Conservation (phyloP, 1,140 invertebrate species). For the Drosophila kepulauana region DNA sequence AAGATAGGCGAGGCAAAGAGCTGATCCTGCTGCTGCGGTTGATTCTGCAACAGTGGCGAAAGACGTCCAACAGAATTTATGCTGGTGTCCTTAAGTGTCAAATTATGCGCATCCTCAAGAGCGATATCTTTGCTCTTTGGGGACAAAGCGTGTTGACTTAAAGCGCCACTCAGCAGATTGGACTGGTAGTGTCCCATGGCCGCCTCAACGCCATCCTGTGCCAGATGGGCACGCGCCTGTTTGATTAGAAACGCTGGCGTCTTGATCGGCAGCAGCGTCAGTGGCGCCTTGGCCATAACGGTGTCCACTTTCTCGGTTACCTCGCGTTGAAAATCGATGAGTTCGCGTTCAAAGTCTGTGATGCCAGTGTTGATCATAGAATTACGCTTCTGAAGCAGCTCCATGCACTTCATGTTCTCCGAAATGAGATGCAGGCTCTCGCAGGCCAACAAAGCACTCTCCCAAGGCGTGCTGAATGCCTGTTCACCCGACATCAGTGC, state of each 20-base stretch:
- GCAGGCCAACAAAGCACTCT: conserved; percentile 90
- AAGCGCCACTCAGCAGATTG: conserved; percentile 64
- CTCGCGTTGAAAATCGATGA: conserved; percentile 89
- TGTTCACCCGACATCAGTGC: conserved; percentile 97
- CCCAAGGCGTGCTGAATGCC: conserved; percentile 90
- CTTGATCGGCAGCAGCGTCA: conserved; percentile 90
- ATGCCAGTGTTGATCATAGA: conserved; percentile 87
- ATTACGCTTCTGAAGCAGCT: conserved; percentile 87
- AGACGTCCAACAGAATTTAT: conserved; percentile 57
- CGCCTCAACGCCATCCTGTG: conserved; percentile 22
- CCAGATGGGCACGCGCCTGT: conserved; percentile 66
- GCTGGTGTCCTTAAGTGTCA: conserved; percentile 68
- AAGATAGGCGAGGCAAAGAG: conserved; percentile 86
- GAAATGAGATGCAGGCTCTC: conserved; percentile 90
- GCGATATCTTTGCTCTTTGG: not conserved
- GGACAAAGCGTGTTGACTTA: conserved; percentile 23
- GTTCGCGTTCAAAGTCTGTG: conserved; percentile 88
- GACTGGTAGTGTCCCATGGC: conserved; percentile 67
- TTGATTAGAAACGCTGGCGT: conserved; percentile 86
- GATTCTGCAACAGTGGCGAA: conserved; percentile 57
- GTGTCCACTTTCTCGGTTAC: conserved; percentile 88
- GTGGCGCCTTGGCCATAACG: conserved; percentile 89
- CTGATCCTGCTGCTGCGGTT: conserved; percentile 81
- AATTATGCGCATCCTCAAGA: conserved; percentile 24
- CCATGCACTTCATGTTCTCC: conserved; percentile 89